Percentiles rank a stretch among this genome's conserved stretches.
Conservation (phyloP, 2,888 invertebrate species). For the Ormia ochracea region DNA sequence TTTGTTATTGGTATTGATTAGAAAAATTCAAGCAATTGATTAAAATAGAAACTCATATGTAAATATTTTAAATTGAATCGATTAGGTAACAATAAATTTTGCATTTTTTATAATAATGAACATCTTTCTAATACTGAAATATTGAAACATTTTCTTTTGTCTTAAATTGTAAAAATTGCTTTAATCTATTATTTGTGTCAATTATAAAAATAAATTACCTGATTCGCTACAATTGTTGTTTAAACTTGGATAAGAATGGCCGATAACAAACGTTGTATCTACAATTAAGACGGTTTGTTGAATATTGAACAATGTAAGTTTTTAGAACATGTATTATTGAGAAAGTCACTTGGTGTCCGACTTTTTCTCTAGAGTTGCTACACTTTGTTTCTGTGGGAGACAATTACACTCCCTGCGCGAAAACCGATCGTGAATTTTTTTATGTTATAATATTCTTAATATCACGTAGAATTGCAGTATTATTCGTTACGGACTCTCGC, state of each 20-base stretch:
- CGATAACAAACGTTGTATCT: constrained; percentile 46
- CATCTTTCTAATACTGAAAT: too few species aligned
- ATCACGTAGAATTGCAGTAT: constrained; percentile 6
- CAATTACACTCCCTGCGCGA: neutral
- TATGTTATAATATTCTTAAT: constrained; percentile 12
- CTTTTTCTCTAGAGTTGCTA: constrained; percentile 7
- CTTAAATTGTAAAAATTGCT: too few species aligned
- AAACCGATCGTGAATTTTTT: constrained; percentile 30
- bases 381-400: neutral
- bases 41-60: neutral
- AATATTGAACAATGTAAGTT: constrained; percentile 24
- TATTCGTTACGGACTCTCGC: neutral
- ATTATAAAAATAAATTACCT: constrained; percentile 21
- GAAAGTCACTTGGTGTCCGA: constrained; percentile 5
- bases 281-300: constrained; percentile 63
- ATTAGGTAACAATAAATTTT: too few species aligned
- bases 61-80: too few species aligned
- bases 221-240: neutral
- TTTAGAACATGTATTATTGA: constrained; percentile 13
- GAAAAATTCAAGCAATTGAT: neutral
- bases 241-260: constrained; percentile 17
- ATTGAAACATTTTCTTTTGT: too few species aligned
- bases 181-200: neutral
- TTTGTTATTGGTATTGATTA: neutral
- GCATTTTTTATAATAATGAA: too few species aligned